Percentiles rank a stretch among this genome's conserved stretches.
These are phyloP conservation scores for Amphipyra tragopoginis DNA, from an alignment of 2,888 invertebrate species.

Conservation along the genomic window DNA sequence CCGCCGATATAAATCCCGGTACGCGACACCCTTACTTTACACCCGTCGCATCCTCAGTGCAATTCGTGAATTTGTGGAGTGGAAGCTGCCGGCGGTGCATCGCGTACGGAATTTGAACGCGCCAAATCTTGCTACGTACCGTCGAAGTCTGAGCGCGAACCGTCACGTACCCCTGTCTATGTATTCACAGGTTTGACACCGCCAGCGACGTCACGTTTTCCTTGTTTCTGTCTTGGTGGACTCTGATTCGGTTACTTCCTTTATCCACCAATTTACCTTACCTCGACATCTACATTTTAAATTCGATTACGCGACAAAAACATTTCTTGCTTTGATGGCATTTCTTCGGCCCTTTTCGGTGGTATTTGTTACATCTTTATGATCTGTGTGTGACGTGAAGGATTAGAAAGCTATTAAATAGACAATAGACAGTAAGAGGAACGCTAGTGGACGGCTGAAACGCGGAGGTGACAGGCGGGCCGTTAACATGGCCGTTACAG, in stretches of 20 bases:
- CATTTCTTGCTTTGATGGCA: slow-evolving; percentile 26
- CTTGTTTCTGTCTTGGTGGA: slow-evolving; percentile 45
- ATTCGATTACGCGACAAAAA: slow-evolving; percentile 21
- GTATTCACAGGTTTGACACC: slow-evolving; percentile 62
- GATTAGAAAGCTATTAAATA: slow-evolving; percentile 72
- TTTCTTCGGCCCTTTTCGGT: slow-evolving; percentile 19
- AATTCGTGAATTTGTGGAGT: slow-evolving; percentile 83
- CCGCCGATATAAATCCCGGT: slow-evolving; percentile 84
- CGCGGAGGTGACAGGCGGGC: slow-evolving; percentile 84
- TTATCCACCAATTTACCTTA: slow-evolving; percentile 34
- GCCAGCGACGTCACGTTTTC: slow-evolving; percentile 53
- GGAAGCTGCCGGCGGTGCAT: slow-evolving; percentile 75
- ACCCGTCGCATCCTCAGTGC: slow-evolving; percentile 73
- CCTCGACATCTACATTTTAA: slow-evolving; percentile 27
- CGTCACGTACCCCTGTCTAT: slow-evolving; percentile 56
- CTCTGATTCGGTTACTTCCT: slow-evolving; percentile 43
- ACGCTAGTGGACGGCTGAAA: slow-evolving; percentile 76
- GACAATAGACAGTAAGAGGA: slow-evolving; percentile 67
- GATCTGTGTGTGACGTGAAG: slow-evolving; percentile 58
- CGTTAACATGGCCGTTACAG: slow-evolving; percentile 86
- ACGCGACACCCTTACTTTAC: slow-evolving; percentile 80
- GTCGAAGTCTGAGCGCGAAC: slow-evolving; percentile 47
- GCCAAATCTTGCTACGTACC: slow-evolving; percentile 70
- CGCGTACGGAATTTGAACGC: slow-evolving; percentile 77
- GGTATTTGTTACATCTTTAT: slow-evolving; percentile 35